Percentiles rank a stretch among this genome's conserved stretches.
phyloP scores from a whole-genome alignment of 1,140 invertebrate genomes.

The Drosophila carrolli region DNA sequence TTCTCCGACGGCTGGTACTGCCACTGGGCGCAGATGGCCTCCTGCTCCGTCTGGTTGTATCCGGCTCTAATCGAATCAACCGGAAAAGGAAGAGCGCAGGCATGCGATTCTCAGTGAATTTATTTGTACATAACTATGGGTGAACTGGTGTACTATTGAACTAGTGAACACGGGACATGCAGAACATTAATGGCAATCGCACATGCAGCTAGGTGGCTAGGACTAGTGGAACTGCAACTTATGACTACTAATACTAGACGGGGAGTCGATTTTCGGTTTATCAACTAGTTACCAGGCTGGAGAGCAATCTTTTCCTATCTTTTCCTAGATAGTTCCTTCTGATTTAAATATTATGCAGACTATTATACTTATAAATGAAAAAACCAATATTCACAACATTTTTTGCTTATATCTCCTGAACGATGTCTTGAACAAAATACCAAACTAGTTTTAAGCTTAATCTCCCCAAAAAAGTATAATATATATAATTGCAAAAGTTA shows the following conservation, averaged over 20 bases:
- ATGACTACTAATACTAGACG: slow-evolving; percentile 64
- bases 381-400: too few species aligned
- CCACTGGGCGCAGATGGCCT: slow-evolving; percentile 87
- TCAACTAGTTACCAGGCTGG: background rate
- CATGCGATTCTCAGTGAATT: slow-evolving; percentile 30
- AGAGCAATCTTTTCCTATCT: slow-evolving; percentile 1
- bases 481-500: too few species aligned
- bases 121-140: slow-evolving; percentile 22
- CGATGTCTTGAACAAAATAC: too few species aligned
- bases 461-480: too few species aligned
- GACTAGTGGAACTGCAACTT: slow-evolving; percentile 7
- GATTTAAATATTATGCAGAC: background rate
- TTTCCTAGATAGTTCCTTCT: background rate
- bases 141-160: background rate
- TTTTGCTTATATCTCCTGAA: too few species aligned
- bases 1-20: slow-evolving; percentile 88
- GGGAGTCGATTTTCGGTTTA: background rate
- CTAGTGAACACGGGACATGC: slow-evolving; percentile 8
- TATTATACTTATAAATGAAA: too few species aligned
- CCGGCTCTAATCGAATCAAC: slow-evolving; percentile 84
- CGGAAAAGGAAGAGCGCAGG: slow-evolving; percentile 8
- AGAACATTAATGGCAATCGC: slow-evolving; percentile 29
- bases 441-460: too few species aligned
- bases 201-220: slow-evolving; percentile 48
- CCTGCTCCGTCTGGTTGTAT: slow-evolving; percentile 86